These are phyloP conservation scores for Sphaerophoria taeniata DNA, from an alignment of 2,888 invertebrate genomes.

Conservation along the genomic window DNA sequence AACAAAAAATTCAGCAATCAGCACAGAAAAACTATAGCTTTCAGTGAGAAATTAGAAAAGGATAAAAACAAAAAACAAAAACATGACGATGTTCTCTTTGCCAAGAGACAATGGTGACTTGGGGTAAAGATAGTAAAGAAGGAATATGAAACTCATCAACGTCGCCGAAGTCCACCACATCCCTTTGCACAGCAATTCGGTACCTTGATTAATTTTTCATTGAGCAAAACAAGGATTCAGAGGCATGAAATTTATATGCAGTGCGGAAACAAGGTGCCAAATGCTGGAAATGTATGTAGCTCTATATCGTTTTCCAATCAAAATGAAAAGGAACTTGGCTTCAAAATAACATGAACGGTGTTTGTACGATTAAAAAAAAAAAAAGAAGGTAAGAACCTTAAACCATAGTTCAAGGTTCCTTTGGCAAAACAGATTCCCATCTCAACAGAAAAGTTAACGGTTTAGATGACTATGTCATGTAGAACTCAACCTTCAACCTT, in stretches of 20 bases:
- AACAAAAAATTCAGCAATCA: neutral
- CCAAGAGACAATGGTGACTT: conserved; percentile 16
- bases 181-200: conserved; percentile 40
- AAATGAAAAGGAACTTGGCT: conserved; percentile 6
- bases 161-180: conserved; percentile 61
- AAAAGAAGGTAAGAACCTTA: too few relatives aligned
- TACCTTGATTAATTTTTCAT: conserved; percentile 63
- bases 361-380: too few relatives aligned
- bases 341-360: neutral
- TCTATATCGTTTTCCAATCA: neutral
- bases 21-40: conserved; percentile 21
- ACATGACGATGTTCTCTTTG: conserved; percentile 56
- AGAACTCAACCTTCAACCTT: too few relatives aligned
- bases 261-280: neutral
- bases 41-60: conserved; percentile 22
- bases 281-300: neutral
- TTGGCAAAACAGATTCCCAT: too few relatives aligned
- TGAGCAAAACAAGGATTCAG: conserved; percentile 46
- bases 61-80: conserved; percentile 21
- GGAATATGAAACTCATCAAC: conserved; percentile 62
- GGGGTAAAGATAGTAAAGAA: neutral
- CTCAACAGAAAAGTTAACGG: too few relatives aligned
- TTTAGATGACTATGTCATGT: too few relatives aligned
- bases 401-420: neutral
- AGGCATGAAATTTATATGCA: conserved; percentile 38